phyloP scores from a whole-genome alignment of 1,140 invertebrate species.

The Caenorhabditis tropicalis region DNA sequence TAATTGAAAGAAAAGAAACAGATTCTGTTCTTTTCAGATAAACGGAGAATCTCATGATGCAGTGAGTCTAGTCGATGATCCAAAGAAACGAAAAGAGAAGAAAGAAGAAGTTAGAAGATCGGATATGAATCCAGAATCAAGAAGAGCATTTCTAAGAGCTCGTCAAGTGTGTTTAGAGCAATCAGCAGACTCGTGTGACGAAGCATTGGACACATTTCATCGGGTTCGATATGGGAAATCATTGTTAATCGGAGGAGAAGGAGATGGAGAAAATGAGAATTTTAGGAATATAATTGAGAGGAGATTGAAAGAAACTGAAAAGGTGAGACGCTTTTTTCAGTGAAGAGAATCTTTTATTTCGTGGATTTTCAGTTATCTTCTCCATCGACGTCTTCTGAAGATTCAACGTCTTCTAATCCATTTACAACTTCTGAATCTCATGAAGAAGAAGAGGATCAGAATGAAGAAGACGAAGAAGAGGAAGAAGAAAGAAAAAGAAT shows the following conservation, averaged over 20 bases:
- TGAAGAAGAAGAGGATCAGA: neutral
- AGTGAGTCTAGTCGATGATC: slow-evolving; percentile 7
- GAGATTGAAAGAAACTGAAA: neutral
- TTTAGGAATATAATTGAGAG: neutral
- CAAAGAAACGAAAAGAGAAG: neutral
- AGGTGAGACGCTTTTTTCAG: neutral
- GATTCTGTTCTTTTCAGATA: slow-evolving; percentile 23
- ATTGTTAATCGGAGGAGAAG: neutral
- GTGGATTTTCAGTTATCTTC: neutral
- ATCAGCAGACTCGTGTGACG: slow-evolving; percentile 1
- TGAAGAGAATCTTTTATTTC: no score
- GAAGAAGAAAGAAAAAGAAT: neutral
- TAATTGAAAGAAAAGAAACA: no score
- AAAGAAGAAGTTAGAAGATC: neutral
- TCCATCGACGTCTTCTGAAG: neutral
- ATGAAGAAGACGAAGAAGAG: neutral
- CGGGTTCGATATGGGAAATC: slow-evolving; percentile 26
- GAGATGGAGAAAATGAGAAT: neutral
- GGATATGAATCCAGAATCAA: slow-evolving; percentile 6
- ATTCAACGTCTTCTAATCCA: neutral
- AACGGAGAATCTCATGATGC: slow-evolving; percentile 27
- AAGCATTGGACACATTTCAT: slow-evolving; percentile 22
- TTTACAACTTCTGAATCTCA: neutral
- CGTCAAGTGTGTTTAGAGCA: slow-evolving; percentile 14
- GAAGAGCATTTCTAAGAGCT: neutral